Evolutionary conservation across 1,140 invertebrate species (phyloP), one percentile per base, ranked within the genome.

Genomic region (Saccostrea echinata): DNA sequence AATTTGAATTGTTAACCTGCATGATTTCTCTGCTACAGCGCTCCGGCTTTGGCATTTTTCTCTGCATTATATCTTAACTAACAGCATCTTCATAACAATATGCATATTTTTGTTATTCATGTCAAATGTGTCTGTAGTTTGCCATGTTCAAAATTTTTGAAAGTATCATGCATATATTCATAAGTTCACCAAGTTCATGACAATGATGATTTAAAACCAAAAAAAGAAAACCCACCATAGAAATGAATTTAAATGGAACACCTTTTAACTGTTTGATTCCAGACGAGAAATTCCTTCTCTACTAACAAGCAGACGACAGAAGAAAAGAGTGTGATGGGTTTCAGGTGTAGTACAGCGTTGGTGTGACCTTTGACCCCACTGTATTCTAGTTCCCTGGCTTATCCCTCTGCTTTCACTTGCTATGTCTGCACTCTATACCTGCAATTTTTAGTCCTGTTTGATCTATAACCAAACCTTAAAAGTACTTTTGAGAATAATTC

Each of bases 271-370:
- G 55, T 85, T 90, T 87, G 91, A 84, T 92, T 92, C 71, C 91
- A 92, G 91, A 92, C 90, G 91, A 92, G 90, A 92, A 89, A 84
- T 92, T 92, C 89, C 91, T 92, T 85, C 91, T 92, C 88, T 90
- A 92, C 89, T 92, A 89, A 68, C 64, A 80, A 87, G 84, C 84
- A 68, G 84, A 86, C 82, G 18, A 86, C 61, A 61, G 51, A 86
- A 51, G 64, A 71, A 76, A 76, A 84, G 64, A 53, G 53, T 85
- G 68, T 76, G 86, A 84, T 86, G 83, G 84, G 81, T 83, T 87
- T 85, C 88, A 89, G 90, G 88, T 89, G 84, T 85, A 86, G 88
- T 90, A 87, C 85, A 84, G 57, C 85, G 89, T 87, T 89, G 86
- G 86, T 87, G 85, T 89, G 86, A 88, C 82, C 84, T 84, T 55